Conservation (phyloP, 1,140 invertebrate species). For the Probaryconus sp. region DNA sequence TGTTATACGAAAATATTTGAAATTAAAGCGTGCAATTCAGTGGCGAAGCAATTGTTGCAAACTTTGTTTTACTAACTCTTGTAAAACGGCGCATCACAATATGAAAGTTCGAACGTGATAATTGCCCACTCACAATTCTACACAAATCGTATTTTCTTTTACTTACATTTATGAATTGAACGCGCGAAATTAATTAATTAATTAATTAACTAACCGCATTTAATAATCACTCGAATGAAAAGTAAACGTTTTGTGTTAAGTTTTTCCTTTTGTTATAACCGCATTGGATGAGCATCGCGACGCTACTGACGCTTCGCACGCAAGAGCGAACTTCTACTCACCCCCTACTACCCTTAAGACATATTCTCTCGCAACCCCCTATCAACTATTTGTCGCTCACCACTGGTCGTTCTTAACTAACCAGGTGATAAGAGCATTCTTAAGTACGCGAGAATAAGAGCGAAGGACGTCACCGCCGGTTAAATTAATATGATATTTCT, state of each 20-base stretch:
- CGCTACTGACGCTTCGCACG: conserved; percentile 69
- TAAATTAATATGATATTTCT: conserved; percentile 8
- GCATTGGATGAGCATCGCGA: conserved; percentile 67
- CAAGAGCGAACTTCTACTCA: conserved; percentile 64
- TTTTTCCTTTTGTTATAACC: conserved; percentile 54
- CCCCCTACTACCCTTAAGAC: conserved; percentile 62
- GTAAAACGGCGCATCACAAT: no score
- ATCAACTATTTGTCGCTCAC: conserved; percentile 29
- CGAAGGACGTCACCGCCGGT: background rate
- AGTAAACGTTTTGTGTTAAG: no score
- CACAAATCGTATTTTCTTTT: no score
- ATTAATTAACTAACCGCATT: background rate
- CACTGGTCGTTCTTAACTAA: conserved; percentile 8
- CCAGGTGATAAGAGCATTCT: conserved; percentile 17
- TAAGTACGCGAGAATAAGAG: background rate
- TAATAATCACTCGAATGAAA: no score
- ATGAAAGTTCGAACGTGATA: no score
- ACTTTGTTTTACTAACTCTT: no score
- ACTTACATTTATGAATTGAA: no score
- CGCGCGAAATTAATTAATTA: background rate
- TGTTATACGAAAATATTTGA: no score
- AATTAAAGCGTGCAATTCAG: no score
- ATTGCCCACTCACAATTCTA: no score
- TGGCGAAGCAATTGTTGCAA: no score
- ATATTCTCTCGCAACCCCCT: conserved; percentile 47